Evolutionary conservation across 1,140 invertebrate species (phyloP).

Genomic region (Sminthurides bifidus): DNA sequence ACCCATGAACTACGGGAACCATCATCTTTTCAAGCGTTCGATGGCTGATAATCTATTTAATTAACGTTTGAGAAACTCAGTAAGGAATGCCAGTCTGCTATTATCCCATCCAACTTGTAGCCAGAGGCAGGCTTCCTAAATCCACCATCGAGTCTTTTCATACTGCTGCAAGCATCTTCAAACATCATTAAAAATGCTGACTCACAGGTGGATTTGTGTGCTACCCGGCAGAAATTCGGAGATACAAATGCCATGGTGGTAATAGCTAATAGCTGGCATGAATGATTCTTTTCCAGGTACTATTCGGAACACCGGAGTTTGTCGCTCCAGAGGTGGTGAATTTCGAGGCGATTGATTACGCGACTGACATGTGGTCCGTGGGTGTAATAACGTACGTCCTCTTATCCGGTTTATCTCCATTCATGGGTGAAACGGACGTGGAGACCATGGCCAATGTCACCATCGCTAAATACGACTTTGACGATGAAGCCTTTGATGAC

Average conservation of each 20-base stretch:
- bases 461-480: slow-evolving; percentile 87
- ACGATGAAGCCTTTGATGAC: slow-evolving; percentile 82
- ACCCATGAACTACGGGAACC: too few species aligned
- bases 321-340: slow-evolving; percentile 97
- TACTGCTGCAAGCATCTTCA: neutral
- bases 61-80: neutral
- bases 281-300: slow-evolving; percentile 18
- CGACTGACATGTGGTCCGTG: slow-evolving; percentile 88
- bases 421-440: slow-evolving; percentile 93
- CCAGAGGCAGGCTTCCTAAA: too few species aligned
- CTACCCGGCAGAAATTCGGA: too few species aligned
- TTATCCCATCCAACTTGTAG: too few species aligned
- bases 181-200: too few species aligned
- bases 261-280: too few species aligned
- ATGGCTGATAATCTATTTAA: neutral
- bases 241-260: neutral
- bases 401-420: slow-evolving; percentile 90
- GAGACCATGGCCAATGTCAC: slow-evolving; percentile 97
- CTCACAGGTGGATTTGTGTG: too few species aligned
- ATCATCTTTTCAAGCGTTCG: too few species aligned
- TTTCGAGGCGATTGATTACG: slow-evolving; percentile 84
- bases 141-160: neutral
- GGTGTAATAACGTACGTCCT: slow-evolving; percentile 49
- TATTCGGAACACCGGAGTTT: slow-evolving; percentile 86
- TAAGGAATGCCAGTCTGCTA: slow-evolving; percentile 58